Base-by-base conservation (phyloP, 2,113 vertebrate genomes). In the Catharus bicknelli region DNA sequence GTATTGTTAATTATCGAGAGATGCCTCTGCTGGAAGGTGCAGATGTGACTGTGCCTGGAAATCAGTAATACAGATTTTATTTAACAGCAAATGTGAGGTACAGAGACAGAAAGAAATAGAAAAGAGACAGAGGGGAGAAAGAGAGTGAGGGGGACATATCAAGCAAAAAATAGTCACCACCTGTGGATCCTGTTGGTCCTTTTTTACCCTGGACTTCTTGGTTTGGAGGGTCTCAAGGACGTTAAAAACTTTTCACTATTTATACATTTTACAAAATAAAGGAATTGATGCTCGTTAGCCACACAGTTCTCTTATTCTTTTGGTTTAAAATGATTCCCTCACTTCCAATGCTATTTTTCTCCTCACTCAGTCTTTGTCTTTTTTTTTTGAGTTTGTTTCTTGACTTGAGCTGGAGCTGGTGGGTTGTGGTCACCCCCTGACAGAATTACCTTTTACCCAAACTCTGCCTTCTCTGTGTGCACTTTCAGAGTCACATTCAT, bases 161-260 rank as follows among this genome's bases (percentile, higher is more conserved):
- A 66, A 30, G 30, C 8, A 50, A 16, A 42, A 75, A 13, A 23
- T 4, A 23, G 4, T 27, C 51, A 43, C 12, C 9, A 15, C 55
- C 16, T 34, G 32, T 36, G 47, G 38, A 51, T 61, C 43, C 20
- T 58, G 13, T 17, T 42, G 13, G 25, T 66, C 8, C 25, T 50
- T 66, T 57, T 23, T 34, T 13, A n/a, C 25, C 19, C 11, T 40
- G 51, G 23, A 22, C 4, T 23, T 57, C 42, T 40, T 48, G 19
- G 15, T 23, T 40, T 25, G 30, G 51, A 47, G 23, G 8, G 13
- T 66, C 7, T 23, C 0, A 0, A 66, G 13, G 16, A 42, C 20
- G 13, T 50, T 57, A 23, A 66, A 57, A 74, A 34, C 12, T 57
- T 57, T 48, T 57, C 25, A 30, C 10, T 42, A 16, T 42, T 75